phyloP scores from a whole-genome alignment of 2,888 invertebrate genomes.

The Chrysopilus asiliformis region DNA sequence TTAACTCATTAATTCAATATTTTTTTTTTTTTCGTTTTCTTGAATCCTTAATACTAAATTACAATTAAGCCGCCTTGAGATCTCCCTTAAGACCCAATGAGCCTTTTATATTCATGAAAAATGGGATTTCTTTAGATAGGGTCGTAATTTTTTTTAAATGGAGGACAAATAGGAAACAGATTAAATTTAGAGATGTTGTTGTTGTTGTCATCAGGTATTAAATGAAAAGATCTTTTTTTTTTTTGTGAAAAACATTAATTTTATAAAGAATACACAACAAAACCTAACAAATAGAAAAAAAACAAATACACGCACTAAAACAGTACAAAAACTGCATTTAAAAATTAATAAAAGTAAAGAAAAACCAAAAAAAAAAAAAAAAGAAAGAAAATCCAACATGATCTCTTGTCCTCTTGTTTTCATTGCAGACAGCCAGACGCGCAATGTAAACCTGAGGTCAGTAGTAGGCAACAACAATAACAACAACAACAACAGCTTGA shows the following conservation, averaged over 20 bases:
- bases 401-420: conserved; percentile 28
- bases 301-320: neutral
- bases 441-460: conserved; percentile 61
- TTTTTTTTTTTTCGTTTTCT: conserved; percentile 2
- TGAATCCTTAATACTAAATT: neutral
- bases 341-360: neutral
- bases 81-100: too few species aligned
- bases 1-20: neutral
- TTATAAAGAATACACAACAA: conserved; percentile 2
- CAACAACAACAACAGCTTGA: conserved; percentile 25
- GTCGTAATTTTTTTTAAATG: neutral
- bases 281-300: conserved; percentile 1
- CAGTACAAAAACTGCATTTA: neutral
- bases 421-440: conserved; percentile 64
- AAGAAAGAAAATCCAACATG: neutral
- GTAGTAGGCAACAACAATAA: conserved; percentile 48
- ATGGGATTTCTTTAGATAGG: neutral
- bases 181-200: neutral
- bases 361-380: neutral
- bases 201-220: neutral
- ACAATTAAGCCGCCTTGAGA: too few species aligned
- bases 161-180: neutral
- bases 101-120: too few species aligned
- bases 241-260: neutral
- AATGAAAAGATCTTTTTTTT: too few species aligned